A percentile compares a stretch with the other conserved stretches of the same genome.
Conservation (phyloP, 1,140 invertebrate genomes). For the Micrasema longulum region DNA sequence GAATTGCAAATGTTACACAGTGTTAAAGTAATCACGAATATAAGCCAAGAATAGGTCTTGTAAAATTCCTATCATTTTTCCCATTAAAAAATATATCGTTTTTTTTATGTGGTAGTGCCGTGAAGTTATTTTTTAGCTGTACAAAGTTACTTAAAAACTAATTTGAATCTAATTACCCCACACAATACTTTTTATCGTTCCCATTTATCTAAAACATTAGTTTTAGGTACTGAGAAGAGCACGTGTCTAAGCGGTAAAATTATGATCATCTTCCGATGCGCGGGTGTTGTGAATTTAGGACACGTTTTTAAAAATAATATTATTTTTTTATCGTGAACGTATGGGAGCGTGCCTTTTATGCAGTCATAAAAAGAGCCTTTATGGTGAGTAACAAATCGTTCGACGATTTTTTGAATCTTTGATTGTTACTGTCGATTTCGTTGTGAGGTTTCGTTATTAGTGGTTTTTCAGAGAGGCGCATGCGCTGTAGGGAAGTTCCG, state of each 20-base stretch:
- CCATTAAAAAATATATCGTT: too few species aligned
- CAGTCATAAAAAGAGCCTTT: conserved; percentile 20
- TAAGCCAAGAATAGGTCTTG: too few species aligned
- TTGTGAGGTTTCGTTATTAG: conserved; percentile 2
- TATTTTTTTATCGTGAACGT: not conserved
- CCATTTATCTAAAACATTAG: too few species aligned
- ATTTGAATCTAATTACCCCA: too few species aligned
- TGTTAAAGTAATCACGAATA: too few species aligned
- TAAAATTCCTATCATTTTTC: too few species aligned
- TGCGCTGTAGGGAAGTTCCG: not conserved
- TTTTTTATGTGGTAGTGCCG: too few species aligned
- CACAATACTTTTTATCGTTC: conserved; percentile 4
- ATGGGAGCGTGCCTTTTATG: conserved; percentile 23
- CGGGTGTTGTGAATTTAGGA: not conserved
- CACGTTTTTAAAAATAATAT: not conserved
- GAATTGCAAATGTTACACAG: too few species aligned
- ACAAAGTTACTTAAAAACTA: too few species aligned
- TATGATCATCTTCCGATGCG: not conserved
- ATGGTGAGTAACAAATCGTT: conserved; percentile 19
- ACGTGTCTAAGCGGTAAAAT: conserved; percentile 9
- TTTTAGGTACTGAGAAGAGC: too few species aligned
- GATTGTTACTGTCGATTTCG: conserved; percentile 30
- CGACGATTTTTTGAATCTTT: conserved; percentile 30
- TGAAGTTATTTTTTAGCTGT: too few species aligned
- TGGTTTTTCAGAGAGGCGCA: conserved; percentile 31